Conservation (phyloP, 53 echinoderm and acorn worm species). For the Antedon mediterranea region DNA sequence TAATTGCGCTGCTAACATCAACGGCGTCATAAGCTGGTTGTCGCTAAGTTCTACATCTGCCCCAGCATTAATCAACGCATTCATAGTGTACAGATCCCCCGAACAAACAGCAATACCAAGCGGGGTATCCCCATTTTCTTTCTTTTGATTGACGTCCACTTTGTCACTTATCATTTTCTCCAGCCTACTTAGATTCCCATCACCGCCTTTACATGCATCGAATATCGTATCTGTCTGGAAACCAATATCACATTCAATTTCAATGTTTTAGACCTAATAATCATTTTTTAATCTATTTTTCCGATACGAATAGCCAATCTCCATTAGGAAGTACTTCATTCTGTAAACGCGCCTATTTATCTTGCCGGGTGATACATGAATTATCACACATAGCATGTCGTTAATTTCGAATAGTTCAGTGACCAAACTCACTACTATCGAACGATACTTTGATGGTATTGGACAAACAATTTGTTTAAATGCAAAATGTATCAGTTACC, state of each 20-base stretch:
- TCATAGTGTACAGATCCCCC: conserved; percentile 4
- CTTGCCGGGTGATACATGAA: too few relatives aligned
- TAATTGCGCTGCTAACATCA: neutral
- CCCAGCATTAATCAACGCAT: neutral
- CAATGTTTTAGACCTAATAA: too few relatives aligned
- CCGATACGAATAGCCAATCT: neutral
- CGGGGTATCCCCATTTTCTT: conserved; percentile 38
- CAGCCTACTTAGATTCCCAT: conserved; percentile 28
- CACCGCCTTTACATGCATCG: conserved; percentile 40
- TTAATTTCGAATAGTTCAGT: too few relatives aligned
- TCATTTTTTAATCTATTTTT: neutral
- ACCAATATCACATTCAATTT: neutral
- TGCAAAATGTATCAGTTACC: too few relatives aligned
- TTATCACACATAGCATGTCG: too few relatives aligned
- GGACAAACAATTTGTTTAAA: too few relatives aligned
- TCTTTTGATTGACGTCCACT: conserved; percentile 43
- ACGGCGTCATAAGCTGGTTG: neutral
- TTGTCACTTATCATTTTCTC: conserved; percentile 34
- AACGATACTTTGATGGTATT: too few relatives aligned
- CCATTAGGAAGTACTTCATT: too few relatives aligned
- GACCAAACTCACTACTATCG: too few relatives aligned
- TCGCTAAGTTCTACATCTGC: neutral
- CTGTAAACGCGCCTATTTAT: too few relatives aligned
- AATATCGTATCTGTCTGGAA: conserved; percentile 19
- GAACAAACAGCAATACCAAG: conserved; percentile 54